Percentiles rank a stretch among this genome's conserved stretches.
phyloP scores from a whole-genome alignment of 2,888 invertebrate genomes.

The Metalampra italica region DNA sequence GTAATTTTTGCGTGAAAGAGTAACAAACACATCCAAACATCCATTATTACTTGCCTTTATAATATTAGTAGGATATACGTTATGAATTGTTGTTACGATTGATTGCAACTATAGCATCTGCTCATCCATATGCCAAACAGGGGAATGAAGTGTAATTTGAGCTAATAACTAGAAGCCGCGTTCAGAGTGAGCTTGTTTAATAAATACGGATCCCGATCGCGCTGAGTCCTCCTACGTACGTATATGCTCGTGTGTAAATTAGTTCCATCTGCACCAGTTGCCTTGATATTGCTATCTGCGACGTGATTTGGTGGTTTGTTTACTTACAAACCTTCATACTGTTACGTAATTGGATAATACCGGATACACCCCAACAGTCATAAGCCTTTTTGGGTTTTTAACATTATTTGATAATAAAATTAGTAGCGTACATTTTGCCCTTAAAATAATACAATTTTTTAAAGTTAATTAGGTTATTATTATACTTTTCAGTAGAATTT shows the following conservation, averaged over 20 bases:
- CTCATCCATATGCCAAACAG: slow-evolving; percentile 1
- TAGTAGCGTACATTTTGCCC: too few relatives aligned
- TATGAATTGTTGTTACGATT: too few relatives aligned
- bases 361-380: too few relatives aligned
- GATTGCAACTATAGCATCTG: not conserved
- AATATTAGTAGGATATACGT: too few relatives aligned
- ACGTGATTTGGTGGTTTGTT: slow-evolving; percentile 6
- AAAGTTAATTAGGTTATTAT: not conserved
- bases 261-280: slow-evolving; percentile 8
- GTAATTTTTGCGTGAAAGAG: too few relatives aligned
- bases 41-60: too few relatives aligned
- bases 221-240: not conserved
- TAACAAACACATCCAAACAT: too few relatives aligned
- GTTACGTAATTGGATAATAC: not conserved
- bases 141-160: slow-evolving; percentile 7
- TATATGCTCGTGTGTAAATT: slow-evolving; percentile 9
- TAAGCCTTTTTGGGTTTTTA: too few relatives aligned
- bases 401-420: too few relatives aligned
- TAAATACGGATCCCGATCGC: slow-evolving; percentile 3
- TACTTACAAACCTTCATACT: not conserved
- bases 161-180: slow-evolving; percentile 8
- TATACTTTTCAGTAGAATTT: not conserved
- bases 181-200: slow-evolving; percentile 7
- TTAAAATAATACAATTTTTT: too few relatives aligned
- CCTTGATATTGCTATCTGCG: slow-evolving; percentile 7